Evolutionary conservation across 2,113 vertebrate species (phyloP), one percentile per base, ranked within the genome.

Genomic region (Galbula dea): DNA sequence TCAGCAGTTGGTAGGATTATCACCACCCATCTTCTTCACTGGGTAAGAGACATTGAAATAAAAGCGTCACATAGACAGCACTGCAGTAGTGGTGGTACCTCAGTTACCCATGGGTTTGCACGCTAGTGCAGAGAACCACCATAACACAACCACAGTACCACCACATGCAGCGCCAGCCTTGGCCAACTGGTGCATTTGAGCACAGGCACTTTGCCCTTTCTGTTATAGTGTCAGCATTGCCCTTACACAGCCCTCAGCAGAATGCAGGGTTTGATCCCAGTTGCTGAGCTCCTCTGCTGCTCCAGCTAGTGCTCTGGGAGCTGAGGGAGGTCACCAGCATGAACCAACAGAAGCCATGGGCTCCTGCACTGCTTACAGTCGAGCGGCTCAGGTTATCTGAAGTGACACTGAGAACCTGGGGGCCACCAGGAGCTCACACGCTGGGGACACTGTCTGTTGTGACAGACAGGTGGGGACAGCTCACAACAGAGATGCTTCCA

Each of bases 31-130:
- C 45, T 6, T 4, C 34, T 48, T n/a, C 36, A 37, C 21, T 2
- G 4, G 20, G 62, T 6, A 37, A 45, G 65, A 37, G 61, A 76
- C 7, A 4, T 0, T 16, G 59, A 48, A 74, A 55, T 15, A 7
- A 1, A 39, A 46, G 6, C 0, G 7, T 17, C 41, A 18, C 0
- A 2, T 2, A 0, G 14, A 66, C 63, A 78, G 86, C 3, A 3
- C 73, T 43, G 55, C 6, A 3, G 62, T 29, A 30, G 15, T 1
- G 82, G 63, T 16, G 59, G 32, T 6, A 65, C 66, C 63, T 73
- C 59, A 23, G 55, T 12, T 14, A 55, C 24, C 72, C 23, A 9
- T 2, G 3, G 71, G 85, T 24, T 9, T 5, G 1, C 7, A 30
- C 6, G 17, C 77, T 8, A 39, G 72, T 11, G 34, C 61, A 39